Conservation (phyloP, 1,140 invertebrate species). For the Drosophila bipectinata region DNA sequence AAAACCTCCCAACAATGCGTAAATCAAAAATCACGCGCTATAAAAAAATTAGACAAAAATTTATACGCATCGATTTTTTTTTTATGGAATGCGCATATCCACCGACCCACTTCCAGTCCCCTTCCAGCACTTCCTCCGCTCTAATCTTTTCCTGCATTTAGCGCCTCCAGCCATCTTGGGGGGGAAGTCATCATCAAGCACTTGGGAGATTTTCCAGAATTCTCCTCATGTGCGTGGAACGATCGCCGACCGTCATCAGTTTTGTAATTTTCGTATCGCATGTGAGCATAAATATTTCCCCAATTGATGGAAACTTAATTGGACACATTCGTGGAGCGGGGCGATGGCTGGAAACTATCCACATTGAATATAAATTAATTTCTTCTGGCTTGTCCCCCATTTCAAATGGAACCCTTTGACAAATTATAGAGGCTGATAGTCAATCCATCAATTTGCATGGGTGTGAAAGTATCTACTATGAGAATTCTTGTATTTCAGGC, state of each 20-base stretch:
- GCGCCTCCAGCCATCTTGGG: constrained; percentile 48
- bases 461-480: constrained; percentile 6
- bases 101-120: constrained; percentile 15
- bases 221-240: constrained; percentile 34
- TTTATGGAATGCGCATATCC: constrained; percentile 3
- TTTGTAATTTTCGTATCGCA: constrained; percentile 48
- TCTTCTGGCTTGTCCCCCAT: neutral
- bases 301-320: constrained; percentile 39
- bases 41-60: constrained; percentile 66
- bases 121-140: constrained; percentile 52
- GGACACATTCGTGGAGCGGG: constrained; percentile 2
- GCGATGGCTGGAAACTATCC: constrained; percentile 6
- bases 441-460: constrained; percentile 10
- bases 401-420: constrained; percentile 14
- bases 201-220: constrained; percentile 64
- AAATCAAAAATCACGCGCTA: constrained; percentile 79
- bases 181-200: constrained; percentile 35
- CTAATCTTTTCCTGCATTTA: constrained; percentile 74
- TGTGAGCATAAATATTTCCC: constrained; percentile 15
- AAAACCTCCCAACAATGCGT: constrained; percentile 76
- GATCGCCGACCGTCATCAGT: constrained; percentile 1
- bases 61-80: constrained; percentile 60
- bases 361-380: constrained; percentile 28
- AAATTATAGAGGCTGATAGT: constrained; percentile 18
- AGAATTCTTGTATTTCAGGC: too few relatives aligned